These are phyloP conservation scores for Rostratula benghalensis DNA, from an alignment of 2,113 vertebrate species.

Conservation along the genomic window DNA sequence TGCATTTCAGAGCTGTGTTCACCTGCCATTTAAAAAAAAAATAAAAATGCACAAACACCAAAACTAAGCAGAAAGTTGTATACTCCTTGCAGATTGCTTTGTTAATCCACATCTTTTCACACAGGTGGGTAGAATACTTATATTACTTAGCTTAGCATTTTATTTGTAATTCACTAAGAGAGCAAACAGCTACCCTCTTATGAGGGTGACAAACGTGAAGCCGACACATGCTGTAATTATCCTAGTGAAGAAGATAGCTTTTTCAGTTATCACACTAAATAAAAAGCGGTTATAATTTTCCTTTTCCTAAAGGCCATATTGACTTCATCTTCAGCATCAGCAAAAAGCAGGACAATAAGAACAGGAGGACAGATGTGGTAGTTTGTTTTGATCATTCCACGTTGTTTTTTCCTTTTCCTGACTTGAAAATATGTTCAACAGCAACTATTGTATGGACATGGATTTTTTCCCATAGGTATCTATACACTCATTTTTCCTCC, in stretches of 20 bases:
- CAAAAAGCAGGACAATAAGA: neutral
- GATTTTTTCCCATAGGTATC: neutral
- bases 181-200: neutral
- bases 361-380: neutral
- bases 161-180: slow-evolving; percentile 24
- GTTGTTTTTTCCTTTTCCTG: neutral
- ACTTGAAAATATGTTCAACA: neutral
- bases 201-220: neutral
- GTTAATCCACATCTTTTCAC: slow-evolving; percentile 21
- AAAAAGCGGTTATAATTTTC: neutral
- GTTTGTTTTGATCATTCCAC: neutral
- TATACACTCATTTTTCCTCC: neutral
- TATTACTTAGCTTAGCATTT: neutral
- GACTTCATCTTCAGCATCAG: neutral
- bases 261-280: neutral
- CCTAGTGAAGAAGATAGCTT: neutral
- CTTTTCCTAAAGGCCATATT: neutral
- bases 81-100: neutral
- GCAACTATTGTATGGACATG: neutral
- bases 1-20: slow-evolving; percentile 19
- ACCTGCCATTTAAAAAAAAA: neutral
- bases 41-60: too few relatives aligned
- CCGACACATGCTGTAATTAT: neutral
- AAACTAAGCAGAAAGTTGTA: neutral
- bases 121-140: slow-evolving; percentile 3